phyloP scores from a whole-genome alignment of 2,113 vertebrate species.

The Oreochromis niloticus region DNA sequence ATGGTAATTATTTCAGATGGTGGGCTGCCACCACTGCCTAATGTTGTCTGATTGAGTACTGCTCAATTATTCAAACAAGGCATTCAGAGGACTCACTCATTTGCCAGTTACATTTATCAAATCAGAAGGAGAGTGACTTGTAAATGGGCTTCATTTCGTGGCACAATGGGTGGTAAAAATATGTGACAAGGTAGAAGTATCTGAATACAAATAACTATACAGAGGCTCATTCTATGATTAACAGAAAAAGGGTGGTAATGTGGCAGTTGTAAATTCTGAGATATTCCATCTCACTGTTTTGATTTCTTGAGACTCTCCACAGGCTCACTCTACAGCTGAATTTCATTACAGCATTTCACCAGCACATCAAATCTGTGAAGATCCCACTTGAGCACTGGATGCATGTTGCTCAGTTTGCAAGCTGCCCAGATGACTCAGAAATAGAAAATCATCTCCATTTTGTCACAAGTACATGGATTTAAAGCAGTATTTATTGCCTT shows the following conservation, averaged over 20 bases:
- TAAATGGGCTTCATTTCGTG: constrained; percentile 54
- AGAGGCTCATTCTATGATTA: constrained; percentile 47
- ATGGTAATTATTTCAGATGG: constrained; percentile 58
- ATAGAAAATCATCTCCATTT: constrained; percentile 10
- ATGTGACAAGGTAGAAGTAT: constrained; percentile 40
- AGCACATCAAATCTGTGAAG: constrained; percentile 13
- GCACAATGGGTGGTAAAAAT: constrained; percentile 48
- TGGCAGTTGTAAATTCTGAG: not conserved
- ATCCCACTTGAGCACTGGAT: constrained; percentile 28
- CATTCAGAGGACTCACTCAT: constrained; percentile 39
- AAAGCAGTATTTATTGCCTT: not conserved
- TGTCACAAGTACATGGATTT: not conserved
- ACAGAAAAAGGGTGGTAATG: not conserved
- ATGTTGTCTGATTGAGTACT: constrained; percentile 64
- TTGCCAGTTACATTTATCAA: constrained; percentile 58
- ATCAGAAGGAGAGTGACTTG: constrained; percentile 57
- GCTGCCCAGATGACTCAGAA: not conserved
- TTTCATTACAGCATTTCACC: constrained; percentile 13
- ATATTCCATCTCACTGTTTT: constrained; percentile 1
- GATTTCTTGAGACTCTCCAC: constrained; percentile 14
- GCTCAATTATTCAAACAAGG: constrained; percentile 73
- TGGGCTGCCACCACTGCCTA: constrained; percentile 13
- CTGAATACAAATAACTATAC: constrained; percentile 46
- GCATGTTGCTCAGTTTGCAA: not conserved
- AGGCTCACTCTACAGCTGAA: not conserved